Evolutionary conservation across 2,113 vertebrate species (phyloP), one percentile per base, ranked within the genome.

Genomic region (Melanerpes formicivorus): DNA sequence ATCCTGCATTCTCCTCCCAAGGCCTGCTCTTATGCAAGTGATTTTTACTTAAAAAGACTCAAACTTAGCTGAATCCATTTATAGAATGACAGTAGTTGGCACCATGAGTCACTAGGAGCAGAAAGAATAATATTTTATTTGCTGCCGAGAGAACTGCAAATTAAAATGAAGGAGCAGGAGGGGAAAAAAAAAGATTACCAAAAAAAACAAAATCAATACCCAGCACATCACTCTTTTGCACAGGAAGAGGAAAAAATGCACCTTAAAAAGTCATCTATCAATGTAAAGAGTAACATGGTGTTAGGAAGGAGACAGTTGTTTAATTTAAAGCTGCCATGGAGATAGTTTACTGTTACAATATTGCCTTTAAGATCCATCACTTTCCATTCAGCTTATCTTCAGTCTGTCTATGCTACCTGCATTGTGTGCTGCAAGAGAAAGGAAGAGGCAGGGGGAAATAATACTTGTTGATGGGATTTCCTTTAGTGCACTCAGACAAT

Each of bases 61-160:
- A 60, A 91, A 64, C 60, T 95, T 92, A 92, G 86, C 81, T 92
- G 78, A 96, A 97, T 95, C 85, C 52, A 2, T 94, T 97, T 90
- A 97, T 93, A 93, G 88, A 94, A 72, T 86, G 89, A 87, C 90
- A 90, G 91, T 60, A 89, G 94, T 95, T 95, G 96, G 90, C 74
- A 95, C 90, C 90, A 96, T 97, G 96, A 97, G 95, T 97, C 93
- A 96, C 84, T 48, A 93, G 87, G 80, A 96, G 84, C 70, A 93
- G 86, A 91, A 86, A 95, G 63, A 90, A 73, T 92, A 95, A 80
- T 93, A 94, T 96, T 96, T 94, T 97, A 95, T 90, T 97, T 95
- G 96, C 95, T 97, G 95, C 90, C 90, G 90, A 76, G 80, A 96
- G 93, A 95, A 90, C 93, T 93, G 90, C 90, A 95, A 97, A 97